A percentile compares a stretch with the other conserved stretches of the same genome.
These are phyloP conservation scores for Hololepta plana DNA, from an alignment of 2,888 invertebrate genomes.

Conservation along the genomic window DNA sequence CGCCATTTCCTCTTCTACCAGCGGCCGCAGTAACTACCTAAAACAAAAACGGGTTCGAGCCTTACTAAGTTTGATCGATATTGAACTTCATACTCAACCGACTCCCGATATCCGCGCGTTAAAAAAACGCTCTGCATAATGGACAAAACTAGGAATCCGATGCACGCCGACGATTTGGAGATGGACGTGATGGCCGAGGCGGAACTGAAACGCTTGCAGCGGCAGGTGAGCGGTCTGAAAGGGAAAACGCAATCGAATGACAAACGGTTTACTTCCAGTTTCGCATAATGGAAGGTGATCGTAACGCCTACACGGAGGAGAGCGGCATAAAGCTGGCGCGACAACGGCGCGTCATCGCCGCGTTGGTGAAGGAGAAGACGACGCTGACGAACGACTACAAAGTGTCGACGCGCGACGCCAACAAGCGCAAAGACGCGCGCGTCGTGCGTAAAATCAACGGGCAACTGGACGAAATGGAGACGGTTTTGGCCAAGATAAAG, in stretches of 20 bases:
- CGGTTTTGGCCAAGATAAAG: conserved; percentile 18
- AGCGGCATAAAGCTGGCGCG: conserved; percentile 44
- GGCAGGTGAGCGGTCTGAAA: conserved; percentile 43
- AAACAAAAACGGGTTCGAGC: too few relatives aligned
- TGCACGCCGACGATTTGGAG: conserved; percentile 44
- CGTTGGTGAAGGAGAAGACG: conserved; percentile 40
- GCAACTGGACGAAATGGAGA: conserved; percentile 36
- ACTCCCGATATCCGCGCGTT: too few relatives aligned
- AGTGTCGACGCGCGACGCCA: conserved; percentile 37
- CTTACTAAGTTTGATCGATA: too few relatives aligned
- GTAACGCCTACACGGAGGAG: conserved; percentile 50
- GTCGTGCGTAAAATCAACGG: conserved; percentile 32
- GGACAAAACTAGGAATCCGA: conserved; percentile 17
- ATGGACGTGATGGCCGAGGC: conserved; percentile 62
- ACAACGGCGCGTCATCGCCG: conserved; percentile 41
- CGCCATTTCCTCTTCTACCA: too few relatives aligned
- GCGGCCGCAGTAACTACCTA: too few relatives aligned
- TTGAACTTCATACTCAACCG: too few relatives aligned
- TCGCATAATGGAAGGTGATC: conserved; percentile 67
- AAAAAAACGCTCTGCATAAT: too few relatives aligned
- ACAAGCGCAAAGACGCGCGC: conserved; percentile 33
- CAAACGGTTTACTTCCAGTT: conserved; percentile 33
- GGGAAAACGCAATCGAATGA: too few relatives aligned
- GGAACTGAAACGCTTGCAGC: conserved; percentile 57
- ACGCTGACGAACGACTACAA: conserved; percentile 42